Evolutionary conservation across 2,888 invertebrate genomes (phyloP).

Genomic region (Mellilla xanthometata): DNA sequence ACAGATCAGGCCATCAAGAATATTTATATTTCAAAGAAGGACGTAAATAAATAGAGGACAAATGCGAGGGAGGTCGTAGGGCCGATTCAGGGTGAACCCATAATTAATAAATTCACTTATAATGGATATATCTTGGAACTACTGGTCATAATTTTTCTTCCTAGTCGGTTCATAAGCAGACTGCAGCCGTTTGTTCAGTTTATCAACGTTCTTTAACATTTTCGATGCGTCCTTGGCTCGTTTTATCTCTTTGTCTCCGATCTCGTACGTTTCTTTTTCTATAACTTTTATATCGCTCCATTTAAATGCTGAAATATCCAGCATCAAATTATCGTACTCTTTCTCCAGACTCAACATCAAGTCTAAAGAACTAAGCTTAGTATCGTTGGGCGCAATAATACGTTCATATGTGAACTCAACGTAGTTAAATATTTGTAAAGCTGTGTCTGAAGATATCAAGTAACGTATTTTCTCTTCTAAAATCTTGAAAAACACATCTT

Average conservation of each 20-base stretch:
- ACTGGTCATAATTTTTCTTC: constrained; percentile 35
- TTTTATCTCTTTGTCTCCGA: constrained; percentile 53
- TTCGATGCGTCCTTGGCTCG: constrained; percentile 63
- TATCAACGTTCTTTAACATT: constrained; percentile 66
- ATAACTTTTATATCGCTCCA: constrained; percentile 59
- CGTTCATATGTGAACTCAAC: constrained; percentile 86
- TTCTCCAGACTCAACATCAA: constrained; percentile 85
- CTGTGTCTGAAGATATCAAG: constrained; percentile 82
- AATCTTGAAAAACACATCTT: constrained; percentile 62
- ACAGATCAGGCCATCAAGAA: too few relatives aligned
- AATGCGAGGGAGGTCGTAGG: too few relatives aligned
- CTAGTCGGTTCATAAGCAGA: constrained; percentile 62
- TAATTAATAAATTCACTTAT: too few relatives aligned
- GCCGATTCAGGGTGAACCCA: too few relatives aligned
- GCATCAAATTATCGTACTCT: constrained; percentile 67
- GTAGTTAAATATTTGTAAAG: constrained; percentile 83
- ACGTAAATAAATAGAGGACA: too few relatives aligned
- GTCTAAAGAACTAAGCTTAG: constrained; percentile 79
- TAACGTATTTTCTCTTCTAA: constrained; percentile 72
- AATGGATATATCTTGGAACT: neutral
- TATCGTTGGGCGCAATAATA: constrained; percentile 83
- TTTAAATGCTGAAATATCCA: constrained; percentile 66
- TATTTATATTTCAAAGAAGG: too few relatives aligned
- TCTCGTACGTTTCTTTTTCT: constrained; percentile 65
- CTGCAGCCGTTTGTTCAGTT: constrained; percentile 62